These are phyloP conservation scores for Aphis gossypii DNA, from an alignment of 1,140 invertebrate genomes.

Conservation along the genomic window DNA sequence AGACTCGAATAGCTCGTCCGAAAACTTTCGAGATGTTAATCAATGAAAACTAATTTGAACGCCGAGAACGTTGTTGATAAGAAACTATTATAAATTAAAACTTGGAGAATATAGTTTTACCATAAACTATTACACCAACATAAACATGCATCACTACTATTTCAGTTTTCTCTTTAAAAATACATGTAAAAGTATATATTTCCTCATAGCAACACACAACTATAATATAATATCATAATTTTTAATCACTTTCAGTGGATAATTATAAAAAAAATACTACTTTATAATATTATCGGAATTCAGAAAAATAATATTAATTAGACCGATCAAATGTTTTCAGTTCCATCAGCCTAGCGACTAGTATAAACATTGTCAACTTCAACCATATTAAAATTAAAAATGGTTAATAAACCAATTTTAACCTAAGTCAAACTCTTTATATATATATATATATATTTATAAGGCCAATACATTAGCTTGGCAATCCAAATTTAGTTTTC, in stretches of 20 bases:
- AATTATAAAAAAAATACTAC: neutral
- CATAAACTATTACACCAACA: neutral
- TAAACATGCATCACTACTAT: neutral
- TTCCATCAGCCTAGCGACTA: too few species aligned
- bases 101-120: neutral
- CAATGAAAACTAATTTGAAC: neutral
- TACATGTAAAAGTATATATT: neutral
- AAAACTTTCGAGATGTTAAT: neutral
- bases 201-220: neutral
- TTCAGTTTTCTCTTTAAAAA: neutral
- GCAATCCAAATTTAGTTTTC: too few species aligned
- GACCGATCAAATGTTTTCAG: neutral
- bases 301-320: neutral
- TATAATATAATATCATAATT: neutral
- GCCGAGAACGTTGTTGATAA: neutral
- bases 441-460: too few species aligned
- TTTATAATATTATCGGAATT: neutral
- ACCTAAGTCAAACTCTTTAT: too few species aligned
- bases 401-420: too few species aligned
- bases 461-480: too few species aligned
- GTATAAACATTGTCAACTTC: neutral
- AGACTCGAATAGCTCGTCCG: neutral
- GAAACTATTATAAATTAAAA: neutral
- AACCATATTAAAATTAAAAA: neutral
- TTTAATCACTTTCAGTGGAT: neutral